A percentile compares a stretch with the other conserved stretches of the same genome.
Conservation (phyloP, 2,888 invertebrate genomes). For the Rhimphoctona megacephalus region DNA sequence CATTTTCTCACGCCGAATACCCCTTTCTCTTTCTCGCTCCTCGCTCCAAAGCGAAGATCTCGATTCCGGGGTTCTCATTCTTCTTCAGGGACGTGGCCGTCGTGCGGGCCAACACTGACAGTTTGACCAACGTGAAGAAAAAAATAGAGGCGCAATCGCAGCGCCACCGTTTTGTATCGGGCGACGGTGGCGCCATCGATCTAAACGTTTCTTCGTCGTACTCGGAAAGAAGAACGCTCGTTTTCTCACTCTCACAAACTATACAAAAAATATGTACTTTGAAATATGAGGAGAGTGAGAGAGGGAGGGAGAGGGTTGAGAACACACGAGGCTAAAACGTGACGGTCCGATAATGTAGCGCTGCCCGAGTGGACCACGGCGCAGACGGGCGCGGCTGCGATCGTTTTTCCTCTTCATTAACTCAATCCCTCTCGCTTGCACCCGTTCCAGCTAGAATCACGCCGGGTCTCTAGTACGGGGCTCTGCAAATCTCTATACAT, state of each 20-base stretch:
- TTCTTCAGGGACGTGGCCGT: background rate
- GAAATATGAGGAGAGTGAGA: constrained; percentile 7
- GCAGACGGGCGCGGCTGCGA: constrained; percentile 80
- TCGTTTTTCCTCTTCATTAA: constrained; percentile 55
- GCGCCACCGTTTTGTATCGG: constrained; percentile 23
- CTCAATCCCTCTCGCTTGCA: constrained; percentile 28
- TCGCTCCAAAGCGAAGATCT: constrained; percentile 29
- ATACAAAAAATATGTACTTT: constrained; percentile 23
- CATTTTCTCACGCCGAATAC: background rate
- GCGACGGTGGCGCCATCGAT: constrained; percentile 4
- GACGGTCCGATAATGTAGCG: constrained; percentile 61
- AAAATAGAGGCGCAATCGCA: constrained; percentile 21
- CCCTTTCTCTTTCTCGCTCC: constrained; percentile 56
- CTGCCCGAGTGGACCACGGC: constrained; percentile 66
- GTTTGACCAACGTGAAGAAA: constrained; percentile 35
- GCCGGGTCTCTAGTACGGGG: background rate
- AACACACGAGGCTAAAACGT: constrained; percentile 61
- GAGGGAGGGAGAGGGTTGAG: constrained; percentile 45
- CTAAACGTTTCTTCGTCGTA: constrained; percentile 3
- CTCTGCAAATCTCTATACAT: background rate
- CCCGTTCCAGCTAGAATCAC: constrained; percentile 5
- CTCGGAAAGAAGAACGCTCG: constrained; percentile 19
- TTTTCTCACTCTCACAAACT: constrained; percentile 28
- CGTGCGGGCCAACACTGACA: background rate
- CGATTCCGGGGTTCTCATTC: constrained; percentile 37